Evolutionary conservation across 2,797 vertebrate species (phyloP), one percentile per base, ranked within the genome.

Genomic region (Rhinichthys osculus): DNA sequence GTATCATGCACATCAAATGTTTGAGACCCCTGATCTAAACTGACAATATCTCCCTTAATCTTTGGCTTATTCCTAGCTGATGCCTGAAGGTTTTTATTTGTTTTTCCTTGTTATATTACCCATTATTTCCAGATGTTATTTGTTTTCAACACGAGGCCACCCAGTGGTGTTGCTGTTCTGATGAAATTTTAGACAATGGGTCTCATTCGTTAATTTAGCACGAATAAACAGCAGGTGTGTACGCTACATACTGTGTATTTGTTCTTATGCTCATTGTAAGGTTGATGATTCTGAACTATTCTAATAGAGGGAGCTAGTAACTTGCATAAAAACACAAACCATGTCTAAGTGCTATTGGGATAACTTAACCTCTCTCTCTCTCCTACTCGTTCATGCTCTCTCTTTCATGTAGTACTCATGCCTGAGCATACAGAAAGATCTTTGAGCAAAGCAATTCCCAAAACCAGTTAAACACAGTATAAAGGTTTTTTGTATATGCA

Each of bases 151-250:
- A 44, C 0, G 11, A 35, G 72, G 21, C 21, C 59, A 76, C 59
- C 30, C 59, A 42, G 21, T 40, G 44, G 44, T 52, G 17, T 52
- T 40, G 44, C 33, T 52, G n/a, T 52, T 42, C 10, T 50, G 62
- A 67, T 54, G 5, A 35, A 17, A 67, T 35, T 81, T 23, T 27
- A 50, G 5, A 84, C 21, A 66, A 52, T 47, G 1, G 59, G 40
- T 9, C 78, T 50, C 27, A 33, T 66, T 80, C 10, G 42, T 35
- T 67, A 0, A 66, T 30, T 80, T 47, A 19, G 1, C 11, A 30
- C 33, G 62, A 66, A 80, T 67, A 67, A 38, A 67, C 42, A 80
- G 78, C 59, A 14, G 59, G 62, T 80, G 62, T 80, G 30, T 66
- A 13, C 2, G 13, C 62, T 67, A 33, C 30, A 33, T 35, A 54